phyloP scores from a whole-genome alignment of 2,888 invertebrate genomes.

The Emesis russula region DNA sequence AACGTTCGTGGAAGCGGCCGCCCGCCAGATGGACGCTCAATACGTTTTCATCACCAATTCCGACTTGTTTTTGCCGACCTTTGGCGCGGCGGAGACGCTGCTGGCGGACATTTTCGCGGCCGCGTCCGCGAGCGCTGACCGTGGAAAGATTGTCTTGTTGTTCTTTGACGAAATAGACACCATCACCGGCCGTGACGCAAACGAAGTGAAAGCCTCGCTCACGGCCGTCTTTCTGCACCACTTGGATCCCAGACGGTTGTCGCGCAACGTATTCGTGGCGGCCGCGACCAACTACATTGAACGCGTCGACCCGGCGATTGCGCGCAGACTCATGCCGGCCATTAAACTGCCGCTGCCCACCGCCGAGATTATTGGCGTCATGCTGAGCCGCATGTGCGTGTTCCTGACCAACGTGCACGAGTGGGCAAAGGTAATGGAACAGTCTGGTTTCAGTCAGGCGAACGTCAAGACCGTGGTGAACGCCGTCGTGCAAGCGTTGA shows the following conservation, averaged over 20 bases:
- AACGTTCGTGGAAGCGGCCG: slow-evolving; percentile 19
- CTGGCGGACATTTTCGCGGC: background rate
- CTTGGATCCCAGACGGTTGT: slow-evolving; percentile 32
- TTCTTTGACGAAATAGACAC: background rate
- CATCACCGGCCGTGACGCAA: too few species aligned
- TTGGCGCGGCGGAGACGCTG: slow-evolving; percentile 10
- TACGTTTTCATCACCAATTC: slow-evolving; percentile 17
- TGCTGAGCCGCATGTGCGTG: slow-evolving; percentile 24
- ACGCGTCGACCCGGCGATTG: slow-evolving; percentile 24
- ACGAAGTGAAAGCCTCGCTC: background rate
- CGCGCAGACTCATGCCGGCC: slow-evolving; percentile 27
- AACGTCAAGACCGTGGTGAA: slow-evolving; percentile 31
- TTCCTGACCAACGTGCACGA: background rate
- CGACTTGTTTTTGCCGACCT: slow-evolving; percentile 18
- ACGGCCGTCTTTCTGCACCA: slow-evolving; percentile 22
- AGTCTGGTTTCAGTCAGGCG: slow-evolving; percentile 22
- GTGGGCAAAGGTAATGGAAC: slow-evolving; percentile 23
- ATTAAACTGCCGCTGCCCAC: slow-evolving; percentile 29
- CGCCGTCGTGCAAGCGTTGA: slow-evolving; percentile 18
- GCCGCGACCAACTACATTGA: slow-evolving; percentile 27
- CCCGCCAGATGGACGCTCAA: slow-evolving; percentile 7
- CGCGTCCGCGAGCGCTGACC: slow-evolving; percentile 3
- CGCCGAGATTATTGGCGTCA: slow-evolving; percentile 24
- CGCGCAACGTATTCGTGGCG: slow-evolving; percentile 22
- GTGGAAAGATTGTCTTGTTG: slow-evolving; percentile 5